These are phyloP conservation scores for Globicephala melas DNA, from an alignment of 2,113 vertebrate species.

Conservation along the genomic window DNA sequence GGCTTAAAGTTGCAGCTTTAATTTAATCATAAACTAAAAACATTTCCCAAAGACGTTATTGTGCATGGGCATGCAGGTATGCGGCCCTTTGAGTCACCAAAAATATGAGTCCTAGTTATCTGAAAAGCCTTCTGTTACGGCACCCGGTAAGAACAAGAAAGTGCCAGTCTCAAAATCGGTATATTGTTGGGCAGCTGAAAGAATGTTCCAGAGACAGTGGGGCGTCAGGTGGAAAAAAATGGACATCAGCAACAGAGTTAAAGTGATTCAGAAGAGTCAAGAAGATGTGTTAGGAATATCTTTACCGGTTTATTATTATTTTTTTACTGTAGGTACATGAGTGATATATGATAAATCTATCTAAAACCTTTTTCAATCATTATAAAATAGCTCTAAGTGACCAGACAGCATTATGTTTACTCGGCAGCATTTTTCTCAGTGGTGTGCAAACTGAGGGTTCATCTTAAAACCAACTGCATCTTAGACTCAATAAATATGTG, in stretches of 20 bases:
- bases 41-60: not conserved
- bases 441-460: not conserved
- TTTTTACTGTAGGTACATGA: not conserved
- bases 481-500: not conserved
- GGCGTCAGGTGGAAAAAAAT: not conserved
- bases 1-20: not conserved
- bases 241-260: not conserved
- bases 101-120: not conserved
- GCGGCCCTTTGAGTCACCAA: not conserved
- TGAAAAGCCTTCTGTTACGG: not conserved
- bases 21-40: not conserved
- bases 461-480: not conserved
- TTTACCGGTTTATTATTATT: not conserved
- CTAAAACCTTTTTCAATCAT: not conserved
- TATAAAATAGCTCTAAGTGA: not conserved
- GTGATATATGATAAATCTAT: not conserved
- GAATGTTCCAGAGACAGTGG: not conserved
- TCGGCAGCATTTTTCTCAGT: not conserved
- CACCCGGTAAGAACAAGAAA: not conserved
- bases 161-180: not conserved
- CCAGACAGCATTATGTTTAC: not conserved
- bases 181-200: not conserved
- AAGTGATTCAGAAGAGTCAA: not conserved
- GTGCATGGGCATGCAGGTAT: accelerated
- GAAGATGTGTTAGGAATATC: not conserved